phyloP scores from a whole-genome alignment of 1,140 invertebrate genomes.

The Stegodyphus dumicola region DNA sequence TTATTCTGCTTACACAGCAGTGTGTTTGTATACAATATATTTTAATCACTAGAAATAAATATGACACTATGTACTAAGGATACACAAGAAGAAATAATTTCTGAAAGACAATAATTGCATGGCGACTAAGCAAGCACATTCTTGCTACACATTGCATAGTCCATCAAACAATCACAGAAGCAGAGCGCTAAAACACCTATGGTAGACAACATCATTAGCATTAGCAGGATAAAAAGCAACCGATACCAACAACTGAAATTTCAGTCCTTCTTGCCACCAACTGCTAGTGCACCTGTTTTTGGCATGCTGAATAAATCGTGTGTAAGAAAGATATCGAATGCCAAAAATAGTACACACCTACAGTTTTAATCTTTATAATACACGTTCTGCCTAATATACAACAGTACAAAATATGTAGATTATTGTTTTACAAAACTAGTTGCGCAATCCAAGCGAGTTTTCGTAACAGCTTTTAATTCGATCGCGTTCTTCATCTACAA shows the following conservation, averaged over 20 bases:
- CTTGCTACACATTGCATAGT: slow-evolving; percentile 57
- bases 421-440: slow-evolving; percentile 58
- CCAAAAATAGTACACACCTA: slow-evolving; percentile 49
- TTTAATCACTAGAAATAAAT: slow-evolving; percentile 60
- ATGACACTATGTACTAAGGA: slow-evolving; percentile 59
- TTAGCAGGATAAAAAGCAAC: slow-evolving; percentile 56
- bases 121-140: slow-evolving; percentile 59
- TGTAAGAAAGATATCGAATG: slow-evolving; percentile 23
- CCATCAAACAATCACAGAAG: slow-evolving; percentile 61
- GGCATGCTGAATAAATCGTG: slow-evolving; percentile 12
- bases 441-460: slow-evolving; percentile 43
- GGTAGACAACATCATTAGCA: slow-evolving; percentile 47
- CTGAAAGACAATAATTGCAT: slow-evolving; percentile 59
- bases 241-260: slow-evolving; percentile 51
- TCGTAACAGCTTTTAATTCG: slow-evolving; percentile 47
- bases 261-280: slow-evolving; percentile 28
- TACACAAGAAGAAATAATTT: slow-evolving; percentile 60
- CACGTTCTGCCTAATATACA: slow-evolving; percentile 38
- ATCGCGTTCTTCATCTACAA: slow-evolving; percentile 34
- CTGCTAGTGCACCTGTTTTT: slow-evolving; percentile 17
- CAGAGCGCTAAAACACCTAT: slow-evolving; percentile 54
- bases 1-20: slow-evolving; percentile 61
- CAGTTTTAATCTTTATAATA: slow-evolving; percentile 48
- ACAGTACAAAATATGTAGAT: slow-evolving; percentile 58
- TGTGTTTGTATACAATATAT: slow-evolving; percentile 61